These are phyloP conservation scores for Notarius lentiginosus DNA, from an alignment of 2,113 vertebrate species.

Conservation along the genomic window DNA sequence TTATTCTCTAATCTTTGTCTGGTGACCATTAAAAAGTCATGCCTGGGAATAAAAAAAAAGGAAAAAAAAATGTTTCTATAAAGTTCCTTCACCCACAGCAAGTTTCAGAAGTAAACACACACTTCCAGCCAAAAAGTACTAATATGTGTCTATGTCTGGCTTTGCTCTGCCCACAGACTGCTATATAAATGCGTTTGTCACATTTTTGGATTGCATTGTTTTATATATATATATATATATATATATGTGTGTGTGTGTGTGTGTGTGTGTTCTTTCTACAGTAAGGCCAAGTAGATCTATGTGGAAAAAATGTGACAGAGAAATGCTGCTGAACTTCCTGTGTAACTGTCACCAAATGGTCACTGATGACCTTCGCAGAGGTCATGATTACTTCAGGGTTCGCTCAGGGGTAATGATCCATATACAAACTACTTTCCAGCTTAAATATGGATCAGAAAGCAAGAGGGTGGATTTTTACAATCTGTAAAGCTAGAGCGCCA, in stretches of 20 bases:
- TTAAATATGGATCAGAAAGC: neutral
- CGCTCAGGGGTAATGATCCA: conserved; percentile 1
- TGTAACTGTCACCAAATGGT: conserved; percentile 1
- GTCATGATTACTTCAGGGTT: neutral
- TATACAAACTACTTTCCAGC: neutral
- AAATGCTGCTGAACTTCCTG: conserved; percentile 24
- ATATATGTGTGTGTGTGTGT: neutral
- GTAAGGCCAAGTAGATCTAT: neutral
- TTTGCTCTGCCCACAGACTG: neutral
- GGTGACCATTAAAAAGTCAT: neutral
- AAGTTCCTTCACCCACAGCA: conserved; percentile 26
- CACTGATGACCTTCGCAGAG: neutral
- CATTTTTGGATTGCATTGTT: neutral
- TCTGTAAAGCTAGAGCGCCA: conserved; percentile 19
- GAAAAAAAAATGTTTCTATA: neutral
- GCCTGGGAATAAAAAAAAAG: neutral
- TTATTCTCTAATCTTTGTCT: neutral
- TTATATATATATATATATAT: no score
- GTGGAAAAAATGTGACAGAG: neutral
- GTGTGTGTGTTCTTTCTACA: neutral
- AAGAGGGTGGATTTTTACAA: neutral
- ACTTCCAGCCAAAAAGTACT: neutral
- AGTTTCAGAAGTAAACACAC: conserved; percentile 1
- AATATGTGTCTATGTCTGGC: neutral
- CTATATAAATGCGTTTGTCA: neutral